These are phyloP conservation scores for Drosophila imparisetae DNA, from an alignment of 2,888 invertebrate genomes.

Conservation along the genomic window DNA sequence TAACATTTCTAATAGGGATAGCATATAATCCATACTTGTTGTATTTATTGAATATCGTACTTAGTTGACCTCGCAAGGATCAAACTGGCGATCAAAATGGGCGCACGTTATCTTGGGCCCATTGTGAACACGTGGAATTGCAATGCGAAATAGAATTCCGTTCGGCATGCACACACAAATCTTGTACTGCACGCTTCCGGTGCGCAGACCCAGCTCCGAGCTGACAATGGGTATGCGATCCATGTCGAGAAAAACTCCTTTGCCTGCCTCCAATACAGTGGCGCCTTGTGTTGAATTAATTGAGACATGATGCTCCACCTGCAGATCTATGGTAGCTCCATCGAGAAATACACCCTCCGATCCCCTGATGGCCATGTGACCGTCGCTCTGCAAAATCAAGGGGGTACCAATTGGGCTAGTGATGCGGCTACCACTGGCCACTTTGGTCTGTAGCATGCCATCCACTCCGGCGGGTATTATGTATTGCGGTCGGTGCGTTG, in stretches of 20 bases:
- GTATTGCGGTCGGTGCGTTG: conserved; percentile 90
- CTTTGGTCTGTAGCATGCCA: conserved; percentile 87
- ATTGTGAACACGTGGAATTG: conserved; percentile 86
- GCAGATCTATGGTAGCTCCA: conserved; percentile 89
- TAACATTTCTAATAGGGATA: conserved; percentile 64
- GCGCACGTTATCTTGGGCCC: conserved; percentile 83
- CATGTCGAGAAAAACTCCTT: conserved; percentile 90
- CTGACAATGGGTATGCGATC: conserved; percentile 89
- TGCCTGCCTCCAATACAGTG: conserved; percentile 88
- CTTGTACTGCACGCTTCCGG: conserved; percentile 89
- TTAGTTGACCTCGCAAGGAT: conserved; percentile 80
- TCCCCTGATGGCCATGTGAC: conserved; percentile 88
- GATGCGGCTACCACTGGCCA: conserved; percentile 89
- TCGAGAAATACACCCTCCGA: conserved; percentile 92
- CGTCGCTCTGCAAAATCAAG: conserved; percentile 89
- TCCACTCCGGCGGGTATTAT: conserved; percentile 89
- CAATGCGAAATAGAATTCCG: conserved; percentile 92
- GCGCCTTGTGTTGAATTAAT: conserved; percentile 92
- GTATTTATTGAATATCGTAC: conserved; percentile 10
- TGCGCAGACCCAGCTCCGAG: conserved; percentile 84
- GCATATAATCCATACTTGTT: conserved; percentile 27
- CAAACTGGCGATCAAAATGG: conserved; percentile 82
- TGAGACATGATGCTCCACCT: conserved; percentile 91
- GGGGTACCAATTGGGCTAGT: conserved; percentile 90
- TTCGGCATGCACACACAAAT: conserved; percentile 96